Percentiles rank a stretch among this genome's conserved stretches.
These are phyloP conservation scores for Caiman crocodilus DNA, from an alignment of 2,797 vertebrate genomes.

Conservation along the genomic window DNA sequence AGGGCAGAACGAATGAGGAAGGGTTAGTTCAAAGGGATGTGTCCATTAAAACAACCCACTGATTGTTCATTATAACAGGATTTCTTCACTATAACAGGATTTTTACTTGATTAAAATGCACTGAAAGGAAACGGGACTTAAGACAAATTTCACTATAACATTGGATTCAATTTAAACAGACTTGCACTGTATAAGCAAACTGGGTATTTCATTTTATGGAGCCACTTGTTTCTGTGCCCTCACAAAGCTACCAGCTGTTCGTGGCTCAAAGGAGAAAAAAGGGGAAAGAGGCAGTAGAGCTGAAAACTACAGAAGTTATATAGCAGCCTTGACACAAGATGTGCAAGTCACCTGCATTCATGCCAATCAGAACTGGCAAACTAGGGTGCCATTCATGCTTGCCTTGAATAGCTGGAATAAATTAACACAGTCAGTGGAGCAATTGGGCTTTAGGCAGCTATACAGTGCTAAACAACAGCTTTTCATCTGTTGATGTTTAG, in stretches of 20 bases:
- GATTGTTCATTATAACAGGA: accelerated
- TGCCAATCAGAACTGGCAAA: background rate
- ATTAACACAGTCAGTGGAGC: conserved; percentile 17
- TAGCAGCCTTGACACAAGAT: background rate
- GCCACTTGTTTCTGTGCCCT: background rate
- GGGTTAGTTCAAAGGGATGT: background rate
- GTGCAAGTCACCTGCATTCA: background rate
- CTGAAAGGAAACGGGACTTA: conserved; percentile 17
- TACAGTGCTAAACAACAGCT: background rate
- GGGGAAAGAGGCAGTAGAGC: background rate
- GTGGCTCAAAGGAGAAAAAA: background rate
- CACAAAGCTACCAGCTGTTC: background rate
- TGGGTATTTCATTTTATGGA: background rate
- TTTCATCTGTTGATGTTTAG: background rate
- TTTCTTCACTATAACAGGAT: conserved; percentile 31
- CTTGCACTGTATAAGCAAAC: conserved; percentile 2
- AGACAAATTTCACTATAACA: conserved; percentile 11
- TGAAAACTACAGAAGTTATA: background rate
- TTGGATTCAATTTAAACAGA: background rate
- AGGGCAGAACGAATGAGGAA: background rate
- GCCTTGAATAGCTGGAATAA: conserved; percentile 12
- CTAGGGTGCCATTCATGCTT: background rate
- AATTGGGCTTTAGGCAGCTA: background rate
- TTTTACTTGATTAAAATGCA: conserved; percentile 56
- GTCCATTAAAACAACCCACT: conserved; percentile 6